Evolutionary conservation across 2,113 vertebrate genomes (phyloP).

Genomic region (Cochlearius cochlearius): DNA sequence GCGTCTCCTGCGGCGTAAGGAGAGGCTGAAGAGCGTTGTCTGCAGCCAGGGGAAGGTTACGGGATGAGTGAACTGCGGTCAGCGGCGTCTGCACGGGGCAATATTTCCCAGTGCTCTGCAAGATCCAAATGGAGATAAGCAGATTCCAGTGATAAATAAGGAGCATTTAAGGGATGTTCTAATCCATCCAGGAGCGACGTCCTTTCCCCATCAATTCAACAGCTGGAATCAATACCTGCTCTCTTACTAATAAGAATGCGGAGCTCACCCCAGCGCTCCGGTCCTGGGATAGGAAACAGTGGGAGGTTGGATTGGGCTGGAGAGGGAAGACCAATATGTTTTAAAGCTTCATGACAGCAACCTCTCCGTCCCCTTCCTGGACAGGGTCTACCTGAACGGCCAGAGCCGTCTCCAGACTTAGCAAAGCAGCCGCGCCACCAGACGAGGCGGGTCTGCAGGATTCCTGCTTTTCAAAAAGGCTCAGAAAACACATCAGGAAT

Average conservation of each 20-base stretch:
- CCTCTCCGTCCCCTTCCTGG: background rate
- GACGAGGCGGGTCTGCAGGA: background rate
- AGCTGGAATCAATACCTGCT: background rate
- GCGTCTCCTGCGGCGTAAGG: fast-evolving
- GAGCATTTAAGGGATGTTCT: no score
- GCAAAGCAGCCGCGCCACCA: background rate
- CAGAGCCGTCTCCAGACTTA: background rate
- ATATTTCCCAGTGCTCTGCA: background rate
- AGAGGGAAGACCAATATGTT: background rate
- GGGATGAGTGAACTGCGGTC: fast-evolving
- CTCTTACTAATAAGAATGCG: background rate
- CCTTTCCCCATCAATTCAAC: background rate
- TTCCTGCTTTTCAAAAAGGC: background rate
- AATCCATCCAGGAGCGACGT: background rate
- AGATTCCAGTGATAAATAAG: background rate
- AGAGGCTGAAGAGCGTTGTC: background rate
- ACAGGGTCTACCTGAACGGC: background rate
- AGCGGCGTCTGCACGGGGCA: no score
- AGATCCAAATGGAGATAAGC: background rate
- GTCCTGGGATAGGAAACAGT: background rate
- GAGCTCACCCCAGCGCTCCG: background rate
- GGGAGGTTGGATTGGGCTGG: background rate
- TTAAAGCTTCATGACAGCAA: background rate
- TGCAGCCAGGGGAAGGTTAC: background rate
- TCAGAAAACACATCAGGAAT: background rate